Evolutionary conservation across 2,113 vertebrate species (phyloP), one percentile per base, ranked within the genome.

Genomic region (Corythoichthys intestinalis): DNA sequence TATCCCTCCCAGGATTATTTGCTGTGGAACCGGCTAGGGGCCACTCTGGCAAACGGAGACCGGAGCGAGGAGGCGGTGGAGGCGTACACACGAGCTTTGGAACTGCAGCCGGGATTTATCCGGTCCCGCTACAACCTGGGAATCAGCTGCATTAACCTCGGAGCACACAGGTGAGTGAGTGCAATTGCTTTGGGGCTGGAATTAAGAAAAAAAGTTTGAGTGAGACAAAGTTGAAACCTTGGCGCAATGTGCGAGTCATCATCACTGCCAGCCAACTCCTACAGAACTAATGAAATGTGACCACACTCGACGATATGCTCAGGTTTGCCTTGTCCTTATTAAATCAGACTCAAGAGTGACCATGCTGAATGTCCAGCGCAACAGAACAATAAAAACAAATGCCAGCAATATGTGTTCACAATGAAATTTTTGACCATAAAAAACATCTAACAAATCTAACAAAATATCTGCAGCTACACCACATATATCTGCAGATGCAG

Each of bases 121-220:
- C 91, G 96, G 35, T 99, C 96, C 78, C 93, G 96, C 74, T 99
- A 99, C 89, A 99, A 99, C 79, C 83, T 99, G 81, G 97, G 97
- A 13, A 98, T 99, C 84, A 99, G 97, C 90, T 99, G 96, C 76
- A 98, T 99, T 83, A 99, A 99, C 86, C 90, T 98, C 78, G 97
- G 97, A 12, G 95, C 96, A 10, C 95, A 99, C 93, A 96, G 95
- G 97, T 98, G 72, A 92, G 89, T 5, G 56, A 58, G 56, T 58
- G 56, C 56, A 7, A 58, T 15, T 15, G 34, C 56, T 58, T 54
- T 8, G 12, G 5, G n/a, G n/a, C 28, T 48, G 15, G 54, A 34
- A 56, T 56, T 57, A 14, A 12, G 56, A 54, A 53, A 54, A 47
- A n/a, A 54, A 14, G 56, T 14, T 58, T 14, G 15, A 63, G 34